A percentile compares a stretch with the other conserved stretches of the same genome.
Conservation (phyloP, 30 jellyfish, hydroid and myxozoan genomes). For the Clytia hemisphaerica region DNA sequence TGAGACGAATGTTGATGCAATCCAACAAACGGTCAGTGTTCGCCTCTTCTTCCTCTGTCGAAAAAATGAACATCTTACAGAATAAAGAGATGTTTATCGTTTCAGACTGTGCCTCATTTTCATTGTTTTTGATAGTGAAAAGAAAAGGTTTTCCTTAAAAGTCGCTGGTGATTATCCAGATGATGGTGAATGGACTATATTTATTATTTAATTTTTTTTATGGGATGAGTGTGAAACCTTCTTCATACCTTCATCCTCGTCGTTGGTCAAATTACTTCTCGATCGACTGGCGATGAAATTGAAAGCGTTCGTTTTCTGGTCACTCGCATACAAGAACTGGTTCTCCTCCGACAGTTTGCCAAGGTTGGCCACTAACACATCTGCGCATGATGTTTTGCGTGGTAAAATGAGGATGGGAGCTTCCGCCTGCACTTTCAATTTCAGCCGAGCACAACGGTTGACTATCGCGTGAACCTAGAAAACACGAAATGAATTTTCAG, state of each 20-base stretch:
- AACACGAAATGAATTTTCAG: no score
- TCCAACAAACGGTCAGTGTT: slow-evolving; percentile 75
- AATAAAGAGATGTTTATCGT: no score
- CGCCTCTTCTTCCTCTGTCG: slow-evolving; percentile 32
- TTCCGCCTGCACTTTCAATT: slow-evolving; percentile 73
- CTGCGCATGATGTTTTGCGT: slow-evolving; percentile 53
- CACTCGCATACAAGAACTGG: slow-evolving; percentile 66
- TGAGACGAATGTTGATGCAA: slow-evolving; percentile 70
- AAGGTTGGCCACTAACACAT: slow-evolving; percentile 77
- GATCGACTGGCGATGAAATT: slow-evolving; percentile 59
- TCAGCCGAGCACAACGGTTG: slow-evolving; percentile 88
- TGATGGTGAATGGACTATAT: no score
- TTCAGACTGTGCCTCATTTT: no score
- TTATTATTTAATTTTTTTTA: no score
- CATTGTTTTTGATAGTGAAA: no score
- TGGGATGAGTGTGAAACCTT: no score
- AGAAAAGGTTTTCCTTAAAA: no score
- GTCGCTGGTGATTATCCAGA: no score
- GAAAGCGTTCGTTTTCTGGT: slow-evolving; percentile 69
- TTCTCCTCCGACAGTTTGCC: slow-evolving; percentile 74
- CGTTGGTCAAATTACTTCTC: slow-evolving; percentile 21
- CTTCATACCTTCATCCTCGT: no score
- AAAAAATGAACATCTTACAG: no score
- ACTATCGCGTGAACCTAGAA: slow-evolving; percentile 71
- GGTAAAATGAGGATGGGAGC: slow-evolving; percentile 89